Evolutionary conservation across 1,140 invertebrate genomes (phyloP).

Genomic region (Lepidurus packardi): DNA sequence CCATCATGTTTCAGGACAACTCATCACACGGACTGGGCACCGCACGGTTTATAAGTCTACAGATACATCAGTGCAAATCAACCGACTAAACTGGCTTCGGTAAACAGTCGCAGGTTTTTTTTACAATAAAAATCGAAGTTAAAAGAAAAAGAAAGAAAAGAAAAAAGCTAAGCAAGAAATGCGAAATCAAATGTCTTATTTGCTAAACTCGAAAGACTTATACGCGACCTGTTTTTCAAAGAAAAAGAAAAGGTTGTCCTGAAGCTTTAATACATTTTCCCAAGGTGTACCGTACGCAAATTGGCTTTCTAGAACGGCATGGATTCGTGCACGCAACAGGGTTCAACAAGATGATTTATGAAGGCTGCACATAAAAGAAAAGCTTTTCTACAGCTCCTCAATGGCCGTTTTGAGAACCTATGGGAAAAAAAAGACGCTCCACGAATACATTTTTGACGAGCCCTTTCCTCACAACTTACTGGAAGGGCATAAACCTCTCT

Average conservation of each 20-base stretch:
- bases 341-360: slow-evolving; percentile 1
- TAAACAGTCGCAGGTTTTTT: background rate
- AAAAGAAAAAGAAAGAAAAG: background rate
- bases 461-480: background rate
- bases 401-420: background rate
- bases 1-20: slow-evolving; percentile 21
- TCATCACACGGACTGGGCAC: slow-evolving; percentile 8
- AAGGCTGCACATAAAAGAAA: background rate
- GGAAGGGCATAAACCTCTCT: background rate
- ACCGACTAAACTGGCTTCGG: background rate
- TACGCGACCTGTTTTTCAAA: background rate
- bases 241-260: background rate
- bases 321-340: slow-evolving; percentile 20
- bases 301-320: background rate
- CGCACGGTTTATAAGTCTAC: background rate
- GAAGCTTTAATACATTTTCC: background rate
- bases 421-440: background rate
- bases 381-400: background rate
- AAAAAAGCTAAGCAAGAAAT: background rate
- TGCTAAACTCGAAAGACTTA: background rate
- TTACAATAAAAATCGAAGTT: background rate
- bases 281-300: slow-evolving; percentile 1
- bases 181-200: background rate
- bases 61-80: slow-evolving; percentile 3
- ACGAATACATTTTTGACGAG: background rate